phyloP scores from a whole-genome alignment of 2,113 vertebrate species.

The Urocitellus parryii region DNA sequence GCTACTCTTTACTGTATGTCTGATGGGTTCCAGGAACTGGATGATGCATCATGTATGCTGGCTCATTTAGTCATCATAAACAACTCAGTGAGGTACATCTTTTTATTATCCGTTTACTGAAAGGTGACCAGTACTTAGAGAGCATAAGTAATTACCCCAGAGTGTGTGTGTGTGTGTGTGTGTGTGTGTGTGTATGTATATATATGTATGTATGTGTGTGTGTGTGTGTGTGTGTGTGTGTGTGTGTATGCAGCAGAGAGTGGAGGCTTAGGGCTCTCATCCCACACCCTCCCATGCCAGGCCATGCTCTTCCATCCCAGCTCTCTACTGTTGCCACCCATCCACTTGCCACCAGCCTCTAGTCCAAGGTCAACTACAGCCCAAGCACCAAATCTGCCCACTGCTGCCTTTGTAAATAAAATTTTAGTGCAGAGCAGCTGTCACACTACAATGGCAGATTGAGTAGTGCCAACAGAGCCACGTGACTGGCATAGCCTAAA shows the following conservation, averaged over 20 bases:
- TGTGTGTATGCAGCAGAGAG: background rate
- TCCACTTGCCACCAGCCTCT: background rate
- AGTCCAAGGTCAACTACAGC: background rate
- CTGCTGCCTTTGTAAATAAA: background rate
- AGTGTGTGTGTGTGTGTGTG: too few species aligned
- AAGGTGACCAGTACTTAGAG: background rate
- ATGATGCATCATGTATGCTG: background rate
- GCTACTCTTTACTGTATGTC: background rate
- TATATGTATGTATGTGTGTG: fast-evolving
- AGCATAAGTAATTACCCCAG: background rate
- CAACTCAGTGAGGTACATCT: background rate
- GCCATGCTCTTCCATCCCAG: background rate
- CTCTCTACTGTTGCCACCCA: background rate
- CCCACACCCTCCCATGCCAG: too few species aligned
- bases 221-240: too few species aligned
- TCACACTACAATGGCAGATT: background rate
- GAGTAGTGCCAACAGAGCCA: background rate
- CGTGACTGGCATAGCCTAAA: background rate
- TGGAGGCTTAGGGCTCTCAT: background rate
- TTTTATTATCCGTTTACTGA: background rate
- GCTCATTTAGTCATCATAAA: background rate
- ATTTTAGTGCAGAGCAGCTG: background rate
- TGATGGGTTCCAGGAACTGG: background rate
- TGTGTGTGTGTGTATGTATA: too few species aligned
- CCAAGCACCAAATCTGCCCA: background rate